Evolutionary conservation across 2,113 vertebrate genomes (phyloP).

Genomic region (Struthio camelus): DNA sequence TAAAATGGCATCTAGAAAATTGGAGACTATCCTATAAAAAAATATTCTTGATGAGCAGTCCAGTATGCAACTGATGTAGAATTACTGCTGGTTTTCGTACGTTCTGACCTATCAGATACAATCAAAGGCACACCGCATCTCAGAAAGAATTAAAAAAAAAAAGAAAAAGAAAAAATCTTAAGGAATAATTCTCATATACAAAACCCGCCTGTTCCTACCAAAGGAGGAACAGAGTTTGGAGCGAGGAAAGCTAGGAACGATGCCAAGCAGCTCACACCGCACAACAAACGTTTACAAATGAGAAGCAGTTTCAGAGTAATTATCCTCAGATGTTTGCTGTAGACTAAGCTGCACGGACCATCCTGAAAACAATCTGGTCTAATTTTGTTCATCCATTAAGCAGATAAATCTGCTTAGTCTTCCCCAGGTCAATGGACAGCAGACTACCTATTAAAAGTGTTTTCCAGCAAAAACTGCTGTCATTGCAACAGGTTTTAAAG

Average conservation of each 20-base stretch:
- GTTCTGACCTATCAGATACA: too few species aligned
- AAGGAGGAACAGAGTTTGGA: neutral
- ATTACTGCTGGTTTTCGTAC: neutral
- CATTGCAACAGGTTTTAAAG: neutral
- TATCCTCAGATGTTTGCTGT: slow-evolving; percentile 20
- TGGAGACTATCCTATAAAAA: neutral
- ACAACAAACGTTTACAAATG: neutral
- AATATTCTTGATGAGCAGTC: neutral
- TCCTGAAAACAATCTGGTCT: slow-evolving; percentile 77
- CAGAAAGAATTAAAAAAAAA: neutral
- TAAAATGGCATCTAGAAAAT: neutral
- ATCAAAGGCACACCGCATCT: neutral
- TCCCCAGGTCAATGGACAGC: slow-evolving; percentile 70
- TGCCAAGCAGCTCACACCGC: neutral
- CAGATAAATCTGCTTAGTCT: slow-evolving; percentile 81
- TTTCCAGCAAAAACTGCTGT: slow-evolving; percentile 31
- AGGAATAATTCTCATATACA: neutral
- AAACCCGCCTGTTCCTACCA: neutral
- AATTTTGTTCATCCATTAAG: slow-evolving; percentile 88
- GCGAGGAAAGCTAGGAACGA: neutral
- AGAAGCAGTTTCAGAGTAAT: neutral
- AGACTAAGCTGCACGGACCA: slow-evolving; percentile 47
- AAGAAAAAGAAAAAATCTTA: neutral
- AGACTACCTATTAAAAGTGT: slow-evolving; percentile 66
- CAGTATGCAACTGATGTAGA: neutral